Evolutionary conservation across 2,113 vertebrate genomes (phyloP).

Genomic region (pig (Sus scrofa)): T2T-Sscrofa CM000824.6:101042001-101042500

Average conservation of each 20-base stretch:
- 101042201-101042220: not conserved
- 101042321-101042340: not conserved
- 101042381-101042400: not conserved
- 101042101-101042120: rapidly evolving
- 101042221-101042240: not conserved
- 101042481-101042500: not conserved
- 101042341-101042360: not conserved
- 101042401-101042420: not conserved
- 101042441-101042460: not conserved
- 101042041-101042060: not conserved
- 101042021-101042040: not conserved
- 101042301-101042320: not conserved
- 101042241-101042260: not conserved
- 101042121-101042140: not conserved
- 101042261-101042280: not conserved
- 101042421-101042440: not conserved
- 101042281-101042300: not conserved
- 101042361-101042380: not conserved
- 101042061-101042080: rapidly evolving
- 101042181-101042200: not conserved
- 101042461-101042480: not conserved
- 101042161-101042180: not conserved
- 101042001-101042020: not conserved
- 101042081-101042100: not conserved
- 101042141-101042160: not conserved